These are phyloP conservation scores for Ridgeia piscesae DNA, from an alignment of 1,140 invertebrate genomes.

Conservation along the genomic window DNA sequence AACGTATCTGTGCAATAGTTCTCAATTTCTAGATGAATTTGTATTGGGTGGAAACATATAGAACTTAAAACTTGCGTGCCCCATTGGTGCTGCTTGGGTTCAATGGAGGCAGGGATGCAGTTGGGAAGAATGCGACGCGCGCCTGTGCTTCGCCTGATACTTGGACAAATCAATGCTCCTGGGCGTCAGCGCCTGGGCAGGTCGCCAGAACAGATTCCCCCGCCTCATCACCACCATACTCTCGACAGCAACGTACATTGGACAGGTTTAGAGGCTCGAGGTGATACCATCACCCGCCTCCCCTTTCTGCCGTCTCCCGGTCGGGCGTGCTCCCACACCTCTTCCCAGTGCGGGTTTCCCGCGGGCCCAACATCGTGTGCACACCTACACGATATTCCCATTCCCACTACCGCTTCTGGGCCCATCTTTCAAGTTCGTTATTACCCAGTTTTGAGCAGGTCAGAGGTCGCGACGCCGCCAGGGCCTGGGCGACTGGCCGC, in stretches of 20 bases:
- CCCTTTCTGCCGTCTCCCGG: too few relatives aligned
- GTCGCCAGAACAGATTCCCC: background rate
- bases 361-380: too few relatives aligned
- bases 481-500: background rate
- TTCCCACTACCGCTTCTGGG: background rate
- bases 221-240: background rate
- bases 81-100: too few relatives aligned
- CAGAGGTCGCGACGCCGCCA: background rate
- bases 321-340: background rate
- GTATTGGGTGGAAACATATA: too few relatives aligned
- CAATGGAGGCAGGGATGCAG: too few relatives aligned
- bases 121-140: too few relatives aligned
- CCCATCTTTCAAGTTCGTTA: background rate
- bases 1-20: too few relatives aligned
- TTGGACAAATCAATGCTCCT: background rate
- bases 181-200: background rate
- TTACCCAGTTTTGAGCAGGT: background rate
- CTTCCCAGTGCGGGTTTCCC: background rate
- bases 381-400: background rate
- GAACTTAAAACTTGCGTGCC: too few relatives aligned
- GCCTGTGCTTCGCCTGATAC: too few relatives aligned
- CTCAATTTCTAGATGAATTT: too few relatives aligned
- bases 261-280: background rate
- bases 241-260: background rate
- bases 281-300: background rate